Conservation (phyloP, 2,888 invertebrate species). For the Charanyca ferruginea region DNA sequence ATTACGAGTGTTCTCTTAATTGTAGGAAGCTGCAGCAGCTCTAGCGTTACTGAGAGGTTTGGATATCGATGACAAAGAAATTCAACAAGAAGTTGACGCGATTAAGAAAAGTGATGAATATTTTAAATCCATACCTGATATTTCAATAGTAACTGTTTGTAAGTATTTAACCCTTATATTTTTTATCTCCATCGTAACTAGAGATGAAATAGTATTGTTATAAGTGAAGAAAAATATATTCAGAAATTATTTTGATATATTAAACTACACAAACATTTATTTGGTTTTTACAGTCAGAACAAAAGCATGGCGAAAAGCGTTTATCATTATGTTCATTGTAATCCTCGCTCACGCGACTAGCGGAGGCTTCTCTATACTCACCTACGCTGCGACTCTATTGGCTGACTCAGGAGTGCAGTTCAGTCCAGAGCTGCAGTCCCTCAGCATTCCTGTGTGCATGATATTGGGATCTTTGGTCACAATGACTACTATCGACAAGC, state of each 20-base stretch:
- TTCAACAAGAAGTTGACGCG: conserved; percentile 72
- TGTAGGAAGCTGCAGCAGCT: conserved; percentile 74
- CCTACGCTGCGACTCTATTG: conserved; percentile 71
- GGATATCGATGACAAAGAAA: conserved; percentile 67
- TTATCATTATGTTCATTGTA: conserved; percentile 62
- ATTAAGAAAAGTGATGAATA: conserved; percentile 74
- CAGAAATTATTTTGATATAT: too few relatives aligned
- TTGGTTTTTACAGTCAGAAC: conserved; percentile 68
- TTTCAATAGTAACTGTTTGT: conserved; percentile 76
- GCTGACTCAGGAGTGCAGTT: conserved; percentile 65
- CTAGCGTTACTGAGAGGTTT: conserved; percentile 76
- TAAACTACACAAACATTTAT: too few relatives aligned
- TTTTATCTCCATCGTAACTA: too few relatives aligned
- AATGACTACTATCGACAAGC: conserved; percentile 65
- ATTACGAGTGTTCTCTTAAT: conserved; percentile 38
- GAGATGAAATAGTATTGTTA: too few relatives aligned
- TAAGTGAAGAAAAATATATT: too few relatives aligned
- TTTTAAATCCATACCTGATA: conserved; percentile 74
- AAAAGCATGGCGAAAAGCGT: conserved; percentile 72
- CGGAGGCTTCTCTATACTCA: conserved; percentile 70
- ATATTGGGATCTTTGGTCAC: conserved; percentile 67
- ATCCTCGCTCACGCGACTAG: conserved; percentile 65
- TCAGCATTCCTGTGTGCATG: conserved; percentile 73
- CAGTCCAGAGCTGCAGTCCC: conserved; percentile 69
- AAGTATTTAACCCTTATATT: too few relatives aligned